Evolutionary conservation across 2,888 invertebrate genomes (phyloP).

Genomic region (Drosophila nr. perissopoda): DNA sequence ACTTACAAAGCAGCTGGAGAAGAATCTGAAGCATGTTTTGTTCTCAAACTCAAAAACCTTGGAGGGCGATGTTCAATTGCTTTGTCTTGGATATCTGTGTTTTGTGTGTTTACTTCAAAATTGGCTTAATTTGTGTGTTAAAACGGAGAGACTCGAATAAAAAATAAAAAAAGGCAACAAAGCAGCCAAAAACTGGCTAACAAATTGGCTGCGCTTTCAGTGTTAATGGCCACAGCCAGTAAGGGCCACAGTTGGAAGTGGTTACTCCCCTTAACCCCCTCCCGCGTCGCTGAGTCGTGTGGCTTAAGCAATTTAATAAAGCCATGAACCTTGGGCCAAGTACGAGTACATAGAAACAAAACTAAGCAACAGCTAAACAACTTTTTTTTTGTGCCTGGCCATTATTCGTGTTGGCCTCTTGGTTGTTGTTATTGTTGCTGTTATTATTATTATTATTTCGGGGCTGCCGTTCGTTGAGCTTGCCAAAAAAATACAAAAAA

Average conservation of each 20-base stretch:
- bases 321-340: constrained; percentile 77
- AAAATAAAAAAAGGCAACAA: constrained; percentile 18
- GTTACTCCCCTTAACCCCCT: constrained; percentile 3
- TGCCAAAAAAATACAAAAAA: constrained; percentile 37
- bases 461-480: constrained; percentile 58
- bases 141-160: constrained; percentile 48
- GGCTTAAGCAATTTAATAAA: constrained; percentile 74
- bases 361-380: constrained; percentile 42
- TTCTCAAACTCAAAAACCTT: constrained; percentile 24
- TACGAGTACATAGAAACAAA: constrained; percentile 58
- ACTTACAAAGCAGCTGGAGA: constrained; percentile 1
- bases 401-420: constrained; percentile 42
- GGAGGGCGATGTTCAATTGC: constrained; percentile 47
- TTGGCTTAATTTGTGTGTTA: constrained; percentile 66
- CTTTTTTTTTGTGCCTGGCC: constrained; percentile 16
- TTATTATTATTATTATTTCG: constrained; percentile 52
- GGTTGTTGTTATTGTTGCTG: constrained; percentile 29
- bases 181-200: constrained; percentile 38
- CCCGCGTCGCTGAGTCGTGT: constrained; percentile 36
- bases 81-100: constrained; percentile 32
- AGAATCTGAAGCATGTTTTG: constrained; percentile 29
- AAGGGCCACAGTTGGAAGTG: constrained; percentile 71
- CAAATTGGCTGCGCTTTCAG: constrained; percentile 74
- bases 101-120: constrained; percentile 59
- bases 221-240: constrained; percentile 61